Evolutionary conservation across 2,888 invertebrate species (phyloP).

Genomic region (Temnothorax rugatulus): DNA sequence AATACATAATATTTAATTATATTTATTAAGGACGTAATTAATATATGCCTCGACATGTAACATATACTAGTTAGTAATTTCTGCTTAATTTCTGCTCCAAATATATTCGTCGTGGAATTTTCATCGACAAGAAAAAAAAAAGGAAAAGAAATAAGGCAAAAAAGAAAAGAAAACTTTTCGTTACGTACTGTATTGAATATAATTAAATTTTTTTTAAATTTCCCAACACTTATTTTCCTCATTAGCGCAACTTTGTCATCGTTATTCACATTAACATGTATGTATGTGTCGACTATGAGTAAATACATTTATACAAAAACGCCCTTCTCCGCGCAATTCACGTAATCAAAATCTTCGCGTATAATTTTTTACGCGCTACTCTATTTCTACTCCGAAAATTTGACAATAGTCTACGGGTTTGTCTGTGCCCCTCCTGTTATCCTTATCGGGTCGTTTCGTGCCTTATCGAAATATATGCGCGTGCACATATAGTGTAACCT

Average conservation of each 20-base stretch:
- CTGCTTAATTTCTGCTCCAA: neutral
- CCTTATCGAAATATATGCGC: slow-evolving; percentile 31
- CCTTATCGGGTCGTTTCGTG: slow-evolving; percentile 35
- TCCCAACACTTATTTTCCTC: too few relatives aligned
- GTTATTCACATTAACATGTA: neutral
- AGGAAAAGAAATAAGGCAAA: neutral
- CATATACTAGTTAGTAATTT: neutral
- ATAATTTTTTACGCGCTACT: slow-evolving; percentile 30
- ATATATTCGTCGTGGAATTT: neutral
- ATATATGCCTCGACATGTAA: neutral
- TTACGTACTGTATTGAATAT: neutral
- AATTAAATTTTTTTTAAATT: too few relatives aligned
- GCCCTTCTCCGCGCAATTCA: slow-evolving; percentile 63
- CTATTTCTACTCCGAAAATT: slow-evolving; percentile 58
- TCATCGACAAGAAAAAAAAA: neutral
- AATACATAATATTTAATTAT: neutral
- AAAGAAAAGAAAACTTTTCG: neutral
- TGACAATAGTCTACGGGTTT: slow-evolving; percentile 38
- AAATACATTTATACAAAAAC: slow-evolving; percentile 63
- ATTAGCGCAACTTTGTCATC: neutral
- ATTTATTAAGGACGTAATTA: neutral
- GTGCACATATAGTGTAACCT: neutral
- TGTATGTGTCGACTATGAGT: slow-evolving; percentile 60
- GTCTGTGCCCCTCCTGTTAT: slow-evolving; percentile 2
- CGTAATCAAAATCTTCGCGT: slow-evolving; percentile 65